These are phyloP conservation scores for Tachina grossa DNA, from an alignment of 2,888 invertebrate species.

Conservation along the genomic window DNA sequence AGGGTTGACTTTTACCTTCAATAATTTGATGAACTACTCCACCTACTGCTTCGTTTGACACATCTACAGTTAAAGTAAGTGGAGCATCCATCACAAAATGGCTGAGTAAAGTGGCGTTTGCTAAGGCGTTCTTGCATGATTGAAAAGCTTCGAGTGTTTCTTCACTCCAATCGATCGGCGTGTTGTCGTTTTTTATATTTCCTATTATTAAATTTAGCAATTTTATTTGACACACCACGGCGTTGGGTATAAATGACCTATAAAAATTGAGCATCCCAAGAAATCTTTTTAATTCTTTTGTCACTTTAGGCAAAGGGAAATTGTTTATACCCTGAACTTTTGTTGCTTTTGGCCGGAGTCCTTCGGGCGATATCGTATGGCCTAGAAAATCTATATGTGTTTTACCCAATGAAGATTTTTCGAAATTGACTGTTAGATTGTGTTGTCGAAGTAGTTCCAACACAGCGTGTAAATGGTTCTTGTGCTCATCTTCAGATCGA, in stretches of 20 bases:
- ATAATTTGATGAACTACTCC: not conserved
- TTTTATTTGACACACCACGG: conserved; percentile 42
- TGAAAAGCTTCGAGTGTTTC: conserved; percentile 56
- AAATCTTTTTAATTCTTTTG: conserved; percentile 68
- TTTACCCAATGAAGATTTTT: conserved; percentile 59
- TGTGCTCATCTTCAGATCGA: conserved; percentile 59
- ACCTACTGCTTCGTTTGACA: conserved; percentile 27
- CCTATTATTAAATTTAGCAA: conserved; percentile 46
- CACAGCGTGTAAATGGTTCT: conserved; percentile 70
- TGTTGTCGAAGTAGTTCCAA: conserved; percentile 68
- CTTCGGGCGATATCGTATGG: conserved; percentile 53
- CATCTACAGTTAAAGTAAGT: conserved; percentile 51
- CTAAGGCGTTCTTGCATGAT: conserved; percentile 56
- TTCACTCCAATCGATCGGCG: conserved; percentile 55
- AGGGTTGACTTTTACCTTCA: conserved; percentile 15
- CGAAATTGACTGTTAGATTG: conserved; percentile 47
- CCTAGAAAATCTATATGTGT: conserved; percentile 44
- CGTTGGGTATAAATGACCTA: conserved; percentile 63
- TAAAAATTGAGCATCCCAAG: conserved; percentile 73
- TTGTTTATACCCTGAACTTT: conserved; percentile 34
- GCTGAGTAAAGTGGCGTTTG: conserved; percentile 50
- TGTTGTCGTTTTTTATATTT: conserved; percentile 65
- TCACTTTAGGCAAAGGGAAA: conserved; percentile 38
- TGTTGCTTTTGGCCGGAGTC: conserved; percentile 61
- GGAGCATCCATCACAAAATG: conserved; percentile 45